These are phyloP conservation scores for Poeciliopsis turrubarensis DNA, from an alignment of 2,113 vertebrate genomes.

Conservation along the genomic window DNA sequence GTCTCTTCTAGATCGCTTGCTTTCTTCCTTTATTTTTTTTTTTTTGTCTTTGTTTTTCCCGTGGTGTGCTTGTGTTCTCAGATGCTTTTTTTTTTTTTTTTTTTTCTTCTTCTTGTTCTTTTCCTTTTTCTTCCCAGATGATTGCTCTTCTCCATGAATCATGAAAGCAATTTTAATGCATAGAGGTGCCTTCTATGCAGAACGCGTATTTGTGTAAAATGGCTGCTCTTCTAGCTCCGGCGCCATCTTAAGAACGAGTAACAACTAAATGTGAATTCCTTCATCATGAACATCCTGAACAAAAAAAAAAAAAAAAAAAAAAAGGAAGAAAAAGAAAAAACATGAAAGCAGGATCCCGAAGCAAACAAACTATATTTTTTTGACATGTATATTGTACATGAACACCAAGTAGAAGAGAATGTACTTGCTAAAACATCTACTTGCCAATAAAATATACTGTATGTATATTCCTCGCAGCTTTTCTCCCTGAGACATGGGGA, in stretches of 20 bases:
- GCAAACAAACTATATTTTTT: constrained; percentile 84
- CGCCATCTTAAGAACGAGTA: constrained; percentile 63
- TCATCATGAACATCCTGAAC: constrained; percentile 68
- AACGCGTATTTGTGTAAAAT: constrained; percentile 42
- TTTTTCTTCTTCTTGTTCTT: too few relatives aligned
- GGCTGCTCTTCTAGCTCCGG: constrained; percentile 60
- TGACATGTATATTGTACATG: constrained; percentile 85
- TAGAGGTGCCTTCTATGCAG: constrained; percentile 71
- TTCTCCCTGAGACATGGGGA: constrained; percentile 67
- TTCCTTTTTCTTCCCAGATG: constrained; percentile 32
- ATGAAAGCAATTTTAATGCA: constrained; percentile 59
- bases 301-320: constrained; percentile 26
- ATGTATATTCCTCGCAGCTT: constrained; percentile 79
- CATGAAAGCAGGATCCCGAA: constrained; percentile 65
- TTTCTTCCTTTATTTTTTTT: neutral
- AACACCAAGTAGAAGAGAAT: constrained; percentile 82
- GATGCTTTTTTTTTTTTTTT: constrained; percentile 14
- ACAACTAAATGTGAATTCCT: constrained; percentile 79
- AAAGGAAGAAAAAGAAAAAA: constrained; percentile 31
- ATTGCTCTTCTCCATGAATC: constrained; percentile 56
- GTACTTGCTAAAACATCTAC: constrained; percentile 83
- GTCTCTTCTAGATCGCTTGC: constrained; percentile 43
- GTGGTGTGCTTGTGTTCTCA: constrained; percentile 31
- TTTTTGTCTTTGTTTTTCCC: constrained; percentile 19
- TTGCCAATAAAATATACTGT: constrained; percentile 83